These are phyloP conservation scores for Emydura subglobosa DNA, from an alignment of 2,113 vertebrate genomes.

Conservation along the genomic window DNA sequence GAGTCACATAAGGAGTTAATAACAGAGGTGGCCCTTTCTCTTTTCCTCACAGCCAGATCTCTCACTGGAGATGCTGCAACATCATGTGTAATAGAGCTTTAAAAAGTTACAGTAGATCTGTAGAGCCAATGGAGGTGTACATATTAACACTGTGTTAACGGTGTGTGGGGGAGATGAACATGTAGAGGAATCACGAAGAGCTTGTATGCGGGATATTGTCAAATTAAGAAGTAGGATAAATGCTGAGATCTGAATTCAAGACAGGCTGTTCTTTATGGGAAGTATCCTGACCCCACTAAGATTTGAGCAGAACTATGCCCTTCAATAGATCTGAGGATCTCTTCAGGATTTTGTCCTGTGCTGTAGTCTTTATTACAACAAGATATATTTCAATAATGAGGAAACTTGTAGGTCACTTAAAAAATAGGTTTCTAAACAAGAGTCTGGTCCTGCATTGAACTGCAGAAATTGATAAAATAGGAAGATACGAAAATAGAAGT, in stretches of 20 bases:
- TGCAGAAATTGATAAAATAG: background rate
- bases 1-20: background rate
- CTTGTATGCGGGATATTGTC: background rate
- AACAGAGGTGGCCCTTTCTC: background rate
- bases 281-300: background rate
- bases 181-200: background rate
- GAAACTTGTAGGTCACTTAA: background rate
- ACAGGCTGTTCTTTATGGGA: background rate
- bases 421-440: background rate
- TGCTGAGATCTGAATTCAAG: constrained; percentile 31
- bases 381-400: constrained; percentile 4
- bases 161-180: background rate
- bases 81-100: background rate
- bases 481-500: background rate
- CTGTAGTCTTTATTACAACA: constrained; percentile 16
- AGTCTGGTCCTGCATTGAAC: background rate
- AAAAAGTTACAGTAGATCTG: background rate
- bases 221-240: background rate
- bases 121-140: background rate
- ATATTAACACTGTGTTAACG: background rate
- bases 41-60: background rate
- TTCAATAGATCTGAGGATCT: background rate
- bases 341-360: background rate
- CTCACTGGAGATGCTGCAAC: background rate
- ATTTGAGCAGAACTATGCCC: background rate